Evolutionary conservation across 2,797 vertebrate genomes (phyloP).

Genomic region (Spheniscus humboldti): DNA sequence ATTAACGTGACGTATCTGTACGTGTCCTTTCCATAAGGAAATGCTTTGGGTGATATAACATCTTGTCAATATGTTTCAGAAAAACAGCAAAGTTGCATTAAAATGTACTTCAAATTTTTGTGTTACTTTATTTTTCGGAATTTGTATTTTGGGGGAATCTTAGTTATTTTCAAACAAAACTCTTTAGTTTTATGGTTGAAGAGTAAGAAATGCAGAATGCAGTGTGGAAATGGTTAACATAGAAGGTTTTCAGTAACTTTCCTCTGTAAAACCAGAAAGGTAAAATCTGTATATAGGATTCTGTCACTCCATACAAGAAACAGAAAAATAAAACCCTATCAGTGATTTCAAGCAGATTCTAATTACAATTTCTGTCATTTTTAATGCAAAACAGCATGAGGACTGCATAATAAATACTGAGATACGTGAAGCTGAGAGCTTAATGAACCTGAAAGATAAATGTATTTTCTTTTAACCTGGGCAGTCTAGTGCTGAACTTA

Average conservation of each 20-base stretch:
- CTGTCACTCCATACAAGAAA: neutral
- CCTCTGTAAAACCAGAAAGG: neutral
- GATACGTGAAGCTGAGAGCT: neutral
- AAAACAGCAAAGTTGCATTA: neutral
- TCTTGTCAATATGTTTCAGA: neutral
- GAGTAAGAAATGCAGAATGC: neutral
- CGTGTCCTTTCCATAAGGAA: neutral
- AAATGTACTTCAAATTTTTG: accelerated
- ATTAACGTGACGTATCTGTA: neutral
- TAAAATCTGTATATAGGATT: neutral
- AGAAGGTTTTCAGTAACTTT: neutral
- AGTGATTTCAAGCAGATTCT: neutral
- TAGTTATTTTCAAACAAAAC: neutral
- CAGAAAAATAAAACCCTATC: neutral
- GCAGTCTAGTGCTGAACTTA: neutral
- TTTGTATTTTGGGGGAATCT: neutral
- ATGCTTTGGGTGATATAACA: neutral
- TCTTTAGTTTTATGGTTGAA: neutral
- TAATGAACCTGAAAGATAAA: neutral
- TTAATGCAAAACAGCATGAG: neutral
- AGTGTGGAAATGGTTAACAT: neutral
- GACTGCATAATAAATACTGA: neutral
- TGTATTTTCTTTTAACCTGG: neutral
- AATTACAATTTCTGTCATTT: neutral
- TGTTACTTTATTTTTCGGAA: neutral